Percentiles rank a stretch among this genome's conserved stretches.
Conservation (phyloP, 2,888 invertebrate species). For the Mesorhabditis sp. region DNA sequence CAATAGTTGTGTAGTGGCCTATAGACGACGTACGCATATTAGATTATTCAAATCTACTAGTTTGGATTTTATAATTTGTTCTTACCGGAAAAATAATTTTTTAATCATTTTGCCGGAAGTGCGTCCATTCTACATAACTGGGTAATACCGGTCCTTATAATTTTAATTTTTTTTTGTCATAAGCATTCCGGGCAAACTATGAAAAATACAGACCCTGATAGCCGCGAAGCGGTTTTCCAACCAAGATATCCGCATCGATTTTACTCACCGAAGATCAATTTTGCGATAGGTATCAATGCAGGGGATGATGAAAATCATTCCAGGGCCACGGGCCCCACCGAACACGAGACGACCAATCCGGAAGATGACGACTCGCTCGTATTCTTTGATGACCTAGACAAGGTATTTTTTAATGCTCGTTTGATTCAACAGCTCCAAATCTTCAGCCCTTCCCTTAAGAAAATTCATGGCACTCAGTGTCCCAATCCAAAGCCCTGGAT, state of each 20-base stretch:
- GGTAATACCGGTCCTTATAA: too few relatives aligned
- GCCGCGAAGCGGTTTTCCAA: neutral
- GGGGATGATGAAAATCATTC: conserved; percentile 91
- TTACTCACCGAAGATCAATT: conserved; percentile 74
- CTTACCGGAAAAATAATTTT: too few relatives aligned
- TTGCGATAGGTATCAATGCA: conserved; percentile 85
- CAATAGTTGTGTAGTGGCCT: too few relatives aligned
- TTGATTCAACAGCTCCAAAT: neutral
- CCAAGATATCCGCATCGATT: neutral
- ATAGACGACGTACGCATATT: too few relatives aligned
- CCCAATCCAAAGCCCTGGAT: neutral
- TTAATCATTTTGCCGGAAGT: too few relatives aligned
- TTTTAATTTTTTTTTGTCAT: too few relatives aligned
- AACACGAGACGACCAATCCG: conserved; percentile 74
- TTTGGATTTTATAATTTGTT: too few relatives aligned
- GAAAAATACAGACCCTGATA: neutral
- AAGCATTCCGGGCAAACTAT: neutral
- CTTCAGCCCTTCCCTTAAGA: neutral
- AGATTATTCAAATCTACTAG: too few relatives aligned
- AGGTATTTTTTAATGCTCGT: neutral
- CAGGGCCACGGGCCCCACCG: conserved; percentile 72
- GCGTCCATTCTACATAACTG: too few relatives aligned
- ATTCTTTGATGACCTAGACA: conserved; percentile 58
- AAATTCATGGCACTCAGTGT: neutral
- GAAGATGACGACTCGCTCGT: conserved; percentile 80